These are phyloP conservation scores for Crepidodera aurea DNA, from an alignment of 2,888 invertebrate species.

Conservation along the genomic window DNA sequence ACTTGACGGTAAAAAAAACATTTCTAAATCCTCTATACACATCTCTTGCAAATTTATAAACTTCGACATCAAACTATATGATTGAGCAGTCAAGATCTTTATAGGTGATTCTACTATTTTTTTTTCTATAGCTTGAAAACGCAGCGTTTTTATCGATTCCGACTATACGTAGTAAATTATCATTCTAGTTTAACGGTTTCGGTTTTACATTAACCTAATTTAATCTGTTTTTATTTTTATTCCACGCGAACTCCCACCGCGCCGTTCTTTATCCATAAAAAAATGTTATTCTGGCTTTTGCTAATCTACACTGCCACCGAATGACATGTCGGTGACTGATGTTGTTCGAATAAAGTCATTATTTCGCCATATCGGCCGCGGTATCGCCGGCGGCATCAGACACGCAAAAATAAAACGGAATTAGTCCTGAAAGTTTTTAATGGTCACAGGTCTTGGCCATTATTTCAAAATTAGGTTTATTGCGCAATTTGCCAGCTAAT, in stretches of 20 bases:
- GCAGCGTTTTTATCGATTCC: too few species aligned
- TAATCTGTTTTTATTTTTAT: slow-evolving; percentile 10
- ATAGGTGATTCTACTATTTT: too few species aligned
- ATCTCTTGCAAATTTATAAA: too few species aligned
- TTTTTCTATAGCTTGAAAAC: too few species aligned
- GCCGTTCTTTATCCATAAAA: slow-evolving; percentile 20
- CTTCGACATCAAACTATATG: too few species aligned
- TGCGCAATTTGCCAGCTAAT: not conserved
- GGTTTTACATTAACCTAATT: slow-evolving; percentile 7
- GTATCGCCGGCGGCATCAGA: slow-evolving; percentile 9
- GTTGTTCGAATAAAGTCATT: slow-evolving; percentile 30
- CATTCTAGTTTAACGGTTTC: too few species aligned
- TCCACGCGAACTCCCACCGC: slow-evolving; percentile 14
- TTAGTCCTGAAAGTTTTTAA: slow-evolving; percentile 28
- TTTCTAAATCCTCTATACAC: too few species aligned
- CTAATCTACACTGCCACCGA: slow-evolving; percentile 29
- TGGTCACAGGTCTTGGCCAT: slow-evolving; percentile 14
- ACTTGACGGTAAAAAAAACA: too few species aligned
- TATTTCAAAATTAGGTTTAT: slow-evolving; percentile 15
- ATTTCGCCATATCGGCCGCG: slow-evolving; percentile 24
- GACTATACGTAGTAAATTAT: too few species aligned
- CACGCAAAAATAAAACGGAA: slow-evolving; percentile 27
- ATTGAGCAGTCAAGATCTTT: too few species aligned
- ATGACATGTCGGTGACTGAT: slow-evolving; percentile 30
- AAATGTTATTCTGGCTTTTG: slow-evolving; percentile 24